Base-by-base conservation (phyloP, 2,888 invertebrate genomes). In the Carcina quercana region DNA sequence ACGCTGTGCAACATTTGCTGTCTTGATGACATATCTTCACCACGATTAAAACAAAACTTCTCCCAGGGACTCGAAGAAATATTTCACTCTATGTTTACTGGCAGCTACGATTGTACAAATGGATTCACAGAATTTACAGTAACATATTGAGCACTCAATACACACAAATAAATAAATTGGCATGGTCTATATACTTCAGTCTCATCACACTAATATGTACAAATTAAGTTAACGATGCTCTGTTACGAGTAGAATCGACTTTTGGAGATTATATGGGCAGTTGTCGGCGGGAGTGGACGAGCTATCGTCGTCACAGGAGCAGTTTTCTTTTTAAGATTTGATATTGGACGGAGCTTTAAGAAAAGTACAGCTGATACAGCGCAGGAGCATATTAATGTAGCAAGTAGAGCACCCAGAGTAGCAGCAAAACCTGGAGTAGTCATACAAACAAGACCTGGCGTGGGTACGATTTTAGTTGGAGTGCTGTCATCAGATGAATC, bases 401-500 rank as follows among this genome's bases (percentile, higher is more conserved):
- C 92, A 37, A 96, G 85, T 13, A 96, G 86, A 27, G 96, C 88
- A 30, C 95, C 89, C 15, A 96, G 84, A 15, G 95, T 94, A 17
- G 94, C 92, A 21, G 95, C 92, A 59, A 96, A 96, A 7, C 96
- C 95, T n/a, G 95, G 93, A 3, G 95, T 95, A 1, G 96, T 95
- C 95, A 96, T 95, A 72, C 96, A 96, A 43, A 96, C 95, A 40
- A 95, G 80, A 2, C 90, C 88, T 2, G 94, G 93, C 0, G 94
- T 88, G 8, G 88, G 86, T 26, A 86, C 78, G 3, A 87, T 85
- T 42, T 83, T 82, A 19, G 87, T 86, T 24, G 86, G 83, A 14
- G 61, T 37, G 28, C 69, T 80, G 40, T 93, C 93, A 46, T 94
- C 93, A 32, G 95, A 82, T 15, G 92, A 79, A 68, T 96, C 96